A percentile compares a stretch with the other conserved stretches of the same genome.
These are phyloP conservation scores for Hartigia nigra DNA, from an alignment of 2,888 invertebrate genomes.

Conservation along the genomic window DNA sequence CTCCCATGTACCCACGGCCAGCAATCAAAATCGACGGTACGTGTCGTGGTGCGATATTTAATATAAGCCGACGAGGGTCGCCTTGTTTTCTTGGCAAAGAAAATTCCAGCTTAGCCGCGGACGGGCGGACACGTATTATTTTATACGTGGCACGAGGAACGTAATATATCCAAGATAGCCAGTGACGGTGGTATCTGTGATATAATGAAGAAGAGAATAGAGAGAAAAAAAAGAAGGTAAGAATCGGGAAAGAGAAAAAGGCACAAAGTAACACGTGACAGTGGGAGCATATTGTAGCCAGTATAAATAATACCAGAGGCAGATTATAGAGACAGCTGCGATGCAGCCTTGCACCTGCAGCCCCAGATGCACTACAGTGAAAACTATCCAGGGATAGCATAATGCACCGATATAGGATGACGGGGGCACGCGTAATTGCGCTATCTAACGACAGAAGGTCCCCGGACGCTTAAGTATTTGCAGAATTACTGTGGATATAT, in stretches of 20 bases:
- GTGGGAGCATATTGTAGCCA: constrained; percentile 40
- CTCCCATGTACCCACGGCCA: neutral
- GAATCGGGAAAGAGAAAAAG: constrained; percentile 10
- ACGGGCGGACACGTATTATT: neutral
- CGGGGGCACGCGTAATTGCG: neutral
- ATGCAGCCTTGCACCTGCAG: constrained; percentile 35
- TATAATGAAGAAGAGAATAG: neutral
- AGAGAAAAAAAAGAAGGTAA: neutral
- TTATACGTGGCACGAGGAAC: neutral
- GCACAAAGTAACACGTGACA: constrained; percentile 32
- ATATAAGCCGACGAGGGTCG: neutral
- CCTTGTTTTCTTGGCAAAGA: neutral
- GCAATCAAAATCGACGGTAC: neutral
- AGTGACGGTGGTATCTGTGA: neutral
- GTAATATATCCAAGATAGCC: neutral
- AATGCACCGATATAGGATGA: neutral
- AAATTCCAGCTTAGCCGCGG: neutral
- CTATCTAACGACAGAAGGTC: neutral
- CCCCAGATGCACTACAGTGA: neutral
- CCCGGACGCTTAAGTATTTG: neutral
- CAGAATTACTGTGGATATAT: neutral
- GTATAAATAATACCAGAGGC: constrained; percentile 46
- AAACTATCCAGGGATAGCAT: neutral
- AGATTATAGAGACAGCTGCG: constrained; percentile 42
- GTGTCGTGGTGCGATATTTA: neutral